Evolutionary conservation across 2,797 vertebrate genomes (phyloP).

Genomic region (Gallinago stenura): DNA sequence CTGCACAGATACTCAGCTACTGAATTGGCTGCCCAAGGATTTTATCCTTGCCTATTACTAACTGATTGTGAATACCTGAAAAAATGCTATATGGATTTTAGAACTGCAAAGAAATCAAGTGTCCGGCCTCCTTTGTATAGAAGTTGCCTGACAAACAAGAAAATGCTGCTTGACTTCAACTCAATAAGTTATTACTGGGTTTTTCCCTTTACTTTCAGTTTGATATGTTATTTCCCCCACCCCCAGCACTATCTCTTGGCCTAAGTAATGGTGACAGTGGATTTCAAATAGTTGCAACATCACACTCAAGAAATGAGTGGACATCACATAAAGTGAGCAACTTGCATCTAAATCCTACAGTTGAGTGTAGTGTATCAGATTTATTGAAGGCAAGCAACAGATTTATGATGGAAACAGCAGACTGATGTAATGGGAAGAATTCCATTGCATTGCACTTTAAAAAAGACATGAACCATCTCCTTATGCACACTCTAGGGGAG

Average conservation of each 20-base stretch:
- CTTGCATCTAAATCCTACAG: not conserved
- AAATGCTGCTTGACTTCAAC: not conserved
- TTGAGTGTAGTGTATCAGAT: not conserved
- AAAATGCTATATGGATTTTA: not conserved
- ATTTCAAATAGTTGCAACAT: not conserved
- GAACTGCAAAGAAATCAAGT: not conserved
- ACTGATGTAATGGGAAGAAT: not conserved
- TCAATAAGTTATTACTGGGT: not conserved
- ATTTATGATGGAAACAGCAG: not conserved
- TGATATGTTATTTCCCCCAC: slow-evolving; percentile 10
- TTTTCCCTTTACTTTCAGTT: slow-evolving; percentile 57
- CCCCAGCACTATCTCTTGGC: not conserved
- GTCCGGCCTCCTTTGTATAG: not conserved
- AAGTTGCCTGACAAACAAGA: not conserved
- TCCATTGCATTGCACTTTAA: not conserved
- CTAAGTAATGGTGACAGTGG: not conserved
- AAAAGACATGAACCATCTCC: not conserved
- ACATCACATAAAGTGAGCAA: accelerated
- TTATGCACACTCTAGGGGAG: not conserved
- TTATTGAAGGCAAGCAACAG: not conserved
- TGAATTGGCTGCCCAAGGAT: not conserved
- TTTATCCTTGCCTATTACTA: not conserved
- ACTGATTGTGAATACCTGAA: not conserved
- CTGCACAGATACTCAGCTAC: not conserved
- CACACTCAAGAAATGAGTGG: not conserved